phyloP scores from a whole-genome alignment of 2,888 invertebrate genomes.

The Scaptomyza flava region DNA sequence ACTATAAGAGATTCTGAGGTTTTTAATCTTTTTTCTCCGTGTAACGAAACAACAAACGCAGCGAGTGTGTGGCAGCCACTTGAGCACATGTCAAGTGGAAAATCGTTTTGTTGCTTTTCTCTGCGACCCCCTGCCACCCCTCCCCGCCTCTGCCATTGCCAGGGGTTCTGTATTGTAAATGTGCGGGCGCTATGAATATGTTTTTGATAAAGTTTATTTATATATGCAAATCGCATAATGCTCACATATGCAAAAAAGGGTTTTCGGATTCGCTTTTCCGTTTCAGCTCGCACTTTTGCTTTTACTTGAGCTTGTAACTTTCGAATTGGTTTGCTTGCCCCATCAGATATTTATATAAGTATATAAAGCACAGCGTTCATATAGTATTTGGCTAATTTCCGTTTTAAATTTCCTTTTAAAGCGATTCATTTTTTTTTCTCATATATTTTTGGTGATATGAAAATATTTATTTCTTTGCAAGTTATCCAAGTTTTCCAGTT shows the following conservation, averaged over 20 bases:
- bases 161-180: constrained; percentile 30
- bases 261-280: constrained; percentile 26
- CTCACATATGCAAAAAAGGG: constrained; percentile 43
- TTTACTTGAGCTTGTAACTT: constrained; percentile 16
- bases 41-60: constrained; percentile 10
- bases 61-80: constrained; percentile 62
- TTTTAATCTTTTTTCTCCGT: not conserved
- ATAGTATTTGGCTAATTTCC: constrained; percentile 50
- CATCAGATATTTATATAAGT: constrained; percentile 10
- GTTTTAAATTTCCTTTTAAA: constrained; percentile 63
- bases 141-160: not conserved
- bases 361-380: constrained; percentile 1
- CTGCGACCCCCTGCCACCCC: not conserved
- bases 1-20: not conserved
- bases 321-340: constrained; percentile 47
- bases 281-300: constrained; percentile 23
- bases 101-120: constrained; percentile 71
- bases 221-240: constrained; percentile 68
- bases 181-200: constrained; percentile 67
- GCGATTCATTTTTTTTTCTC: constrained; percentile 9
- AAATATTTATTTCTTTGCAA: constrained; percentile 40
- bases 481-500: constrained; percentile 69
- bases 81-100: constrained; percentile 78
- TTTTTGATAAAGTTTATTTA: constrained; percentile 74
- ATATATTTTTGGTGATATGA: constrained; percentile 9